A percentile compares a stretch with the other conserved stretches of the same genome.
Conservation (phyloP, 1,140 invertebrate genomes). For the Diabrotica undecimpunctata region DNA sequence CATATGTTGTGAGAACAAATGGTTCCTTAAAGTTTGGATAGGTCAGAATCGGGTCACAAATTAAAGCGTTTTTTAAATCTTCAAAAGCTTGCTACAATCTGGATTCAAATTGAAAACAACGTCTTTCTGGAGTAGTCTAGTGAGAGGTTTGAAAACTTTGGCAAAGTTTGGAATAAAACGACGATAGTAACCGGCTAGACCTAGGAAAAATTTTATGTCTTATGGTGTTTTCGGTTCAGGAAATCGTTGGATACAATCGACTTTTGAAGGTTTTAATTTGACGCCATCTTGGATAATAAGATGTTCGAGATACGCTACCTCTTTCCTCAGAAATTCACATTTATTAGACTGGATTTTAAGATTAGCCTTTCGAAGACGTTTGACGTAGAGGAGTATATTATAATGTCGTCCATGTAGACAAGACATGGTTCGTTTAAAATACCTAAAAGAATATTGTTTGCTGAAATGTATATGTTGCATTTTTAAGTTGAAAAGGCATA, state of each 20-base stretch:
- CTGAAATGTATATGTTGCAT: too few species aligned
- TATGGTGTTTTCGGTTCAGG: slow-evolving; percentile 42
- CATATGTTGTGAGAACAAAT: too few species aligned
- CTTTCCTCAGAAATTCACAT: slow-evolving; percentile 44
- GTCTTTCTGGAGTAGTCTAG: neutral
- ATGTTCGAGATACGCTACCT: slow-evolving; percentile 49
- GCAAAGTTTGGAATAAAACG: slow-evolving; percentile 7
- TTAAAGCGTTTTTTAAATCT: too few species aligned
- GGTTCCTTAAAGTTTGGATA: too few species aligned
- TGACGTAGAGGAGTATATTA: too few species aligned
- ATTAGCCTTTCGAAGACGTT: too few species aligned
- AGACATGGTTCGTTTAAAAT: too few species aligned
- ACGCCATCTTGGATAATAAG: slow-evolving; percentile 45
- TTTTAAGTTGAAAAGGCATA: too few species aligned
- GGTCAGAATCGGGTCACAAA: too few species aligned
- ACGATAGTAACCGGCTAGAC: slow-evolving; percentile 31
- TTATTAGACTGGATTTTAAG: slow-evolving; percentile 46
- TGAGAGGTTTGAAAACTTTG: slow-evolving; percentile 5
- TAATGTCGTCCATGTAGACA: too few species aligned
- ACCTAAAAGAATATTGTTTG: too few species aligned
- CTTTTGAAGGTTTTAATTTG: slow-evolving; percentile 45
- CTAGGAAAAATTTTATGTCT: slow-evolving; percentile 47
- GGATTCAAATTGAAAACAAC: neutral
- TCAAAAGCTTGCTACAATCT: too few species aligned
- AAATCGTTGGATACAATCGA: slow-evolving; percentile 41